Percentiles rank a stretch among this genome's conserved stretches.
Evolutionary conservation across 1,140 invertebrate species (phyloP).

Genomic region (Aphis gossypii): DNA sequence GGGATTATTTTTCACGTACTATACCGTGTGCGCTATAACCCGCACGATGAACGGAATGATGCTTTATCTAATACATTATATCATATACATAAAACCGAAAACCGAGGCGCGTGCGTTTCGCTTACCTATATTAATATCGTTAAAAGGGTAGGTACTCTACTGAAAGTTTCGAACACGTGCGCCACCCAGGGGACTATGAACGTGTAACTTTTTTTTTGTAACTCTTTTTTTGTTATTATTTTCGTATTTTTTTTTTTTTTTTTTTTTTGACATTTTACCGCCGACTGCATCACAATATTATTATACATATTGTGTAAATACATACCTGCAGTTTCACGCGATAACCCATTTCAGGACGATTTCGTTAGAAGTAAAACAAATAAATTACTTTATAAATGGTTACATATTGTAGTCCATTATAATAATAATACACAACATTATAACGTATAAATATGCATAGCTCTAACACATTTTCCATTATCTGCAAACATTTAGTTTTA

Average conservation of each 20-base stretch:
- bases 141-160: conserved; percentile 29
- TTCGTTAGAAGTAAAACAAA: neutral
- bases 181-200: neutral
- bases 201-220: neutral
- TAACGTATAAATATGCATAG: no score
- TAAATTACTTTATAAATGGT: neutral
- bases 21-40: neutral
- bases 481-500: neutral
- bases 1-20: neutral
- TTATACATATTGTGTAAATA: neutral
- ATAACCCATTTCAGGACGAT: neutral
- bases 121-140: conserved; percentile 26
- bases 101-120: neutral
- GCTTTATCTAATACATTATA: neutral
- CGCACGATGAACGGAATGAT: neutral
- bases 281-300: neutral
- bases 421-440: neutral
- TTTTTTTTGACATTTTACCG: neutral
- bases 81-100: neutral
- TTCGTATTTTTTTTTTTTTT: neutral
- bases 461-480: neutral
- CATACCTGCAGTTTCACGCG: neutral
- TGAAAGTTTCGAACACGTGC: neutral
- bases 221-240: neutral
- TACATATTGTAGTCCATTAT: neutral